phyloP scores from a whole-genome alignment of 2,113 vertebrate species.

The Mus pahari region DNA sequence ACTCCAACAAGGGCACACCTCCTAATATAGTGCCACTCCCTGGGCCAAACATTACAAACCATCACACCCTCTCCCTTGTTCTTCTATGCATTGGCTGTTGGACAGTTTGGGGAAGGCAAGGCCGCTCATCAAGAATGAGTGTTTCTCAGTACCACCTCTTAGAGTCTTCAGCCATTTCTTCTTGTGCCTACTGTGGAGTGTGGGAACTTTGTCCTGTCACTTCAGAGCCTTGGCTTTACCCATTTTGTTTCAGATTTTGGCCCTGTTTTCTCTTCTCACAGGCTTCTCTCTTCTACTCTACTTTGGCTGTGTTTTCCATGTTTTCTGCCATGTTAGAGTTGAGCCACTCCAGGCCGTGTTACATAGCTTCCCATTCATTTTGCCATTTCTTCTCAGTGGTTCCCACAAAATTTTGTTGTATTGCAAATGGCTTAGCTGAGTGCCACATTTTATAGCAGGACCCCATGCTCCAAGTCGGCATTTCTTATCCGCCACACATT shows the following conservation, averaged over 20 bases:
- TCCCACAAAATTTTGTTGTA: neutral
- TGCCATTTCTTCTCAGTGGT: neutral
- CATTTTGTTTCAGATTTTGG: slow-evolving; percentile 12
- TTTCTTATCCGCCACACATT: neutral
- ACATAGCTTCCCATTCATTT: neutral
- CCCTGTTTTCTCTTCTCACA: neutral
- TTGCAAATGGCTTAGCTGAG: neutral
- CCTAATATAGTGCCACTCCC: too few species aligned
- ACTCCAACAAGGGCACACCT: too few species aligned
- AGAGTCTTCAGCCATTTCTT: neutral
- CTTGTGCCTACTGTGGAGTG: neutral
- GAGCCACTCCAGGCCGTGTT: neutral
- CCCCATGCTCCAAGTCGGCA: neutral
- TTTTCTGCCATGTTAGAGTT: neutral
- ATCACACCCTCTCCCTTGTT: neutral
- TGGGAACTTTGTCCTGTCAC: neutral
- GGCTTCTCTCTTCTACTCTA: neutral
- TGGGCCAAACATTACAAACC: slow-evolving; percentile 40
- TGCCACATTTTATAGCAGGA: slow-evolving; percentile 1
- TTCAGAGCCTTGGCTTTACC: neutral
- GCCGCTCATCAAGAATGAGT: neutral
- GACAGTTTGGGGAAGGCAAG: neutral
- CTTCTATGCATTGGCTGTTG: neutral
- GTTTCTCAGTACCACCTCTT: neutral
- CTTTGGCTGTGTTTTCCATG: neutral